Conservation (phyloP, 2,113 vertebrate genomes). For the Cinclus cinclus region DNA sequence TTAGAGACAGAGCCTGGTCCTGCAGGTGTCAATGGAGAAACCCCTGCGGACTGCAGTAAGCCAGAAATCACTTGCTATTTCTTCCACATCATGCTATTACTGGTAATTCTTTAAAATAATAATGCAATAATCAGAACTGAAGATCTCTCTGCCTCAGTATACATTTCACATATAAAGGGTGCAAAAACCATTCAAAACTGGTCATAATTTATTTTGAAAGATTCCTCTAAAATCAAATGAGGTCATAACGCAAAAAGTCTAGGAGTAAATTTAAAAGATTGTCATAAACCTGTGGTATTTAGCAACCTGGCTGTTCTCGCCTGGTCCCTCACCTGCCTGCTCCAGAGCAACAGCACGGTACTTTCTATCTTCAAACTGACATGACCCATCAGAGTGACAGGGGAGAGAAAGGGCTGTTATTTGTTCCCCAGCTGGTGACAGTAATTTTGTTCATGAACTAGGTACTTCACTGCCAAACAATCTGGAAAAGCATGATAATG, state of each 20-base stretch:
- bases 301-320: neutral
- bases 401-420: conserved; percentile 45
- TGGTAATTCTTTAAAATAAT: neutral
- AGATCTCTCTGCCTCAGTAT: neutral
- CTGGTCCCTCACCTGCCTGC: neutral
- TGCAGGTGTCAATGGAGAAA: neutral
- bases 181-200: neutral
- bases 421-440: conserved; percentile 48
- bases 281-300: neutral
- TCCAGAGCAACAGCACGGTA: neutral
- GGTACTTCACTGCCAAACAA: conserved; percentile 55
- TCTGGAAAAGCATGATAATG: conserved; percentile 53
- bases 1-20: neutral
- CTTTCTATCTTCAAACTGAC: conserved; percentile 7
- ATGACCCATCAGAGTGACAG: neutral
- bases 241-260: neutral
- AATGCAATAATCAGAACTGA: neutral
- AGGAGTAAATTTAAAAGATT: neutral
- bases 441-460: conserved; percentile 54
- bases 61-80: conserved; percentile 7
- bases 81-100: neutral
- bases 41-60: neutral
- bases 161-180: neutral
- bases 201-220: neutral
- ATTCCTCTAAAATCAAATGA: conserved; percentile 7